Evolutionary conservation across 2,888 invertebrate genomes (phyloP).

Genomic region (Toxonevra muliebris): DNA sequence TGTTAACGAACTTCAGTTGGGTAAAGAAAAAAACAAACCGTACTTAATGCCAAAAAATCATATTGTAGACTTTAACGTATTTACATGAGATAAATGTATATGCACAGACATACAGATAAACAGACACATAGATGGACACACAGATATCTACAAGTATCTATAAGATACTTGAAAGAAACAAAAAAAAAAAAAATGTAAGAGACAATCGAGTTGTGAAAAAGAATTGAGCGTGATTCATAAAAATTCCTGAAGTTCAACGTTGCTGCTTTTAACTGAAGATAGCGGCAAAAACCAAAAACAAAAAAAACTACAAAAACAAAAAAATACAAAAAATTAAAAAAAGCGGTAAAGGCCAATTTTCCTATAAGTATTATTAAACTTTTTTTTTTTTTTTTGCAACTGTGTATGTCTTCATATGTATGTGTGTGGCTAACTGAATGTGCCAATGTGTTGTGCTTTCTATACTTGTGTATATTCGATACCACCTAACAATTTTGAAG

Average conservation of each 20-base stretch:
- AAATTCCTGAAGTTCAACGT: constrained; percentile 17
- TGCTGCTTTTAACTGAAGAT: neutral
- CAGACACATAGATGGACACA: neutral
- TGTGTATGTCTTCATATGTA: neutral
- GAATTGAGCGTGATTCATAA: constrained; percentile 24
- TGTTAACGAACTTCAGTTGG: neutral
- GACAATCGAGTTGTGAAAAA: neutral
- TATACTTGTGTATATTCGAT: too few species aligned
- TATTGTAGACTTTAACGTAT: neutral
- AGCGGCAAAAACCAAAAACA: neutral
- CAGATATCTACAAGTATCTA: neutral
- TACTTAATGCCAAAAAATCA: neutral
- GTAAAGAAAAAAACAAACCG: neutral
- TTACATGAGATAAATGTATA: neutral
- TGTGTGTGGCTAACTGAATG: constrained; percentile 4
- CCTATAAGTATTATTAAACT: neutral
- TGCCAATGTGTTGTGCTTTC: constrained; percentile 35
- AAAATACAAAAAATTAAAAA: constrained; percentile 8
- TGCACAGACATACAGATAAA: neutral
- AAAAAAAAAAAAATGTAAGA: neutral
- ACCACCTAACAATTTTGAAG: neutral
- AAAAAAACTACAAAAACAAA: neutral
- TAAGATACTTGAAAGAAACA: neutral
- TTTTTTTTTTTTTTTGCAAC: neutral
- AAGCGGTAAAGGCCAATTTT: neutral